Percentiles rank a stretch among this genome's conserved stretches.
phyloP scores from a whole-genome alignment of 2,888 invertebrate genomes.

The Nezara viridula region DNA sequence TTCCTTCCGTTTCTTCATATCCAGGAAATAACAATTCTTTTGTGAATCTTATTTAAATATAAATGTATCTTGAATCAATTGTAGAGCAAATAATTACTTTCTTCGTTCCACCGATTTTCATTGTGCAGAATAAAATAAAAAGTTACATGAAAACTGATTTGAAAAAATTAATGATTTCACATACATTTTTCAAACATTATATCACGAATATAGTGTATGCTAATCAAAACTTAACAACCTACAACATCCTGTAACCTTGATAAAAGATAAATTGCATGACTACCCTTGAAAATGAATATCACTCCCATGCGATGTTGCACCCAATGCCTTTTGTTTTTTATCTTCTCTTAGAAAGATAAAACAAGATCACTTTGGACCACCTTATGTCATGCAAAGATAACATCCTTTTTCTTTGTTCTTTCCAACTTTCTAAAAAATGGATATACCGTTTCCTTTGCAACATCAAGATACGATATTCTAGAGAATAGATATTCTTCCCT shows the following conservation, averaged over 20 bases:
- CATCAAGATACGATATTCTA: not conserved
- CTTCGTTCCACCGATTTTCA: too few species aligned
- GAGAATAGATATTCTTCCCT: too few species aligned
- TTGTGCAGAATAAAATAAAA: too few species aligned
- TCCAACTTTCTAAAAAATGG: not conserved
- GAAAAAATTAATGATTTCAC: too few species aligned
- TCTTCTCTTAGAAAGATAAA: not conserved
- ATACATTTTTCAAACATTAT: not conserved
- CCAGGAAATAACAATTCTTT: too few species aligned
- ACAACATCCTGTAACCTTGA: slow-evolving; percentile 46
- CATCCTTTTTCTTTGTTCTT: not conserved
- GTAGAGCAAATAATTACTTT: too few species aligned
- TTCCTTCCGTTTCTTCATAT: too few species aligned
- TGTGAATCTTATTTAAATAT: too few species aligned
- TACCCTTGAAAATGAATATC: slow-evolving; percentile 31
- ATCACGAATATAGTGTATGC: not conserved
- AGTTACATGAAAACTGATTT: too few species aligned
- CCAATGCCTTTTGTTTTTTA: not conserved
- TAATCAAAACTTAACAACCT: slow-evolving; percentile 24
- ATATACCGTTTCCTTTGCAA: not conserved
- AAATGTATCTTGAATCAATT: too few species aligned
- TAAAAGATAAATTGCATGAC: slow-evolving; percentile 15
- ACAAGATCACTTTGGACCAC: not conserved
- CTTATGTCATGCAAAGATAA: not conserved
- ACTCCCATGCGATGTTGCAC: not conserved